Conservation (phyloP, 1,140 invertebrate genomes). For the Drosophila sechellia region DNA sequence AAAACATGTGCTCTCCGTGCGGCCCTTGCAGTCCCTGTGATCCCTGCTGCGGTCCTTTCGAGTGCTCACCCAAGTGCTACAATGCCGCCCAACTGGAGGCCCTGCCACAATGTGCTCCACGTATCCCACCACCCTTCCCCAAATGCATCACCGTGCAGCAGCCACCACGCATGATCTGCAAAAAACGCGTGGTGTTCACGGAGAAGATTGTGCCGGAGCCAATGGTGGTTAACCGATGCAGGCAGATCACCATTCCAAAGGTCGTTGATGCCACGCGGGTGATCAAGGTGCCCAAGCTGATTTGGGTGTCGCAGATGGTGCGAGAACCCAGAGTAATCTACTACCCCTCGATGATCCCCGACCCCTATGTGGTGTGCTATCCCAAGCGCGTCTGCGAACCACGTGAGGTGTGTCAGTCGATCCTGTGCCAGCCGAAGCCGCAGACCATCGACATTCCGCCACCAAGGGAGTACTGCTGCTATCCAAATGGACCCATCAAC, state of each 20-base stretch:
- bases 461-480: conserved; percentile 78
- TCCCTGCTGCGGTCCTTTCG: conserved; percentile 77
- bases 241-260: conserved; percentile 77
- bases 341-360: conserved; percentile 78
- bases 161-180: conserved; percentile 76
- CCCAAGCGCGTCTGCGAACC: conserved; percentile 77
- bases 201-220: conserved; percentile 77
- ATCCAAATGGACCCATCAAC: conserved; percentile 77
- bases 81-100: conserved; percentile 70
- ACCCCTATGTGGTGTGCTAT: conserved; percentile 81
- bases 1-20: conserved; percentile 62
- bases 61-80: conserved; percentile 80
- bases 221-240: conserved; percentile 75
- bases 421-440: conserved; percentile 79
- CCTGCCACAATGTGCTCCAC: conserved; percentile 76
- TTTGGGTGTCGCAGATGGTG: conserved; percentile 81
- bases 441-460: conserved; percentile 79
- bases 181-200: conserved; percentile 75
- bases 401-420: conserved; percentile 75
- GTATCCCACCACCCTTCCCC: conserved; percentile 72
- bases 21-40: conserved; percentile 75
- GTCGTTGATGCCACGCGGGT: conserved; percentile 75
- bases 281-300: conserved; percentile 75
- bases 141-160: conserved; percentile 80
- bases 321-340: conserved; percentile 76